A percentile compares a stretch with the other conserved stretches of the same genome.
Evolutionary conservation across 1,140 invertebrate species (phyloP).

Genomic region (Dendrolimus punctatus): DNA sequence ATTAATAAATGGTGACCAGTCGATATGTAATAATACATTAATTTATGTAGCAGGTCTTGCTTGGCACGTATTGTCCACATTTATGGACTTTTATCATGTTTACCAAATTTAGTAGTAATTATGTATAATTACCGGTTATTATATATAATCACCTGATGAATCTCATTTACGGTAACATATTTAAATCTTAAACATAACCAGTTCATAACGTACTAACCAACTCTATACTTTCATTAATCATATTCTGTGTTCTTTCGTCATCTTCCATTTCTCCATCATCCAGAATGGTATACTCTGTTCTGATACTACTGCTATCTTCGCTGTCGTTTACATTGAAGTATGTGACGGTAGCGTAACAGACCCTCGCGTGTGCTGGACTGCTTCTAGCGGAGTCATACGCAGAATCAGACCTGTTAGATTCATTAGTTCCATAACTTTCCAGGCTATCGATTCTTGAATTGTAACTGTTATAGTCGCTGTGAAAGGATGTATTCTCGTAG

Average conservation of each 20-base stretch:
- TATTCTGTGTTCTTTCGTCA: constrained; percentile 50
- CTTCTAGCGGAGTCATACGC: constrained; percentile 52
- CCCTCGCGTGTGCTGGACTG: constrained; percentile 33
- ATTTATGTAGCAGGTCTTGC: no score
- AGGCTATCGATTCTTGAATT: constrained; percentile 18
- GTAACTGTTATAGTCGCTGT: constrained; percentile 36
- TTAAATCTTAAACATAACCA: neutral
- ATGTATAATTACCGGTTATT: no score
- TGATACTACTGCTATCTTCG: constrained; percentile 57
- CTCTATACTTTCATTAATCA: constrained; percentile 58
- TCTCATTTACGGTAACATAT: no score
- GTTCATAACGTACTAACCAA: constrained; percentile 54
- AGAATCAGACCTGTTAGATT: constrained; percentile 37
- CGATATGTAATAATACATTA: no score
- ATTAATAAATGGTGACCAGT: no score
- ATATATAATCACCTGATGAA: no score
- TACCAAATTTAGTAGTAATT: no score
- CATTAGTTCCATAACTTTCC: constrained; percentile 22
- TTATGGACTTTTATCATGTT: no score
- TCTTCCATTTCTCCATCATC: constrained; percentile 30
- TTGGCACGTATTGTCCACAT: no score
- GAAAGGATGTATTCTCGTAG: constrained; percentile 36
- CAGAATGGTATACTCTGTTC: constrained; percentile 54
- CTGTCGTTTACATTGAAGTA: constrained; percentile 61
- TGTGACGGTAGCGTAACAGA: constrained; percentile 51